phyloP scores from a whole-genome alignment of 2,888 invertebrate genomes.

The Adelphocoris suturalis region DNA sequence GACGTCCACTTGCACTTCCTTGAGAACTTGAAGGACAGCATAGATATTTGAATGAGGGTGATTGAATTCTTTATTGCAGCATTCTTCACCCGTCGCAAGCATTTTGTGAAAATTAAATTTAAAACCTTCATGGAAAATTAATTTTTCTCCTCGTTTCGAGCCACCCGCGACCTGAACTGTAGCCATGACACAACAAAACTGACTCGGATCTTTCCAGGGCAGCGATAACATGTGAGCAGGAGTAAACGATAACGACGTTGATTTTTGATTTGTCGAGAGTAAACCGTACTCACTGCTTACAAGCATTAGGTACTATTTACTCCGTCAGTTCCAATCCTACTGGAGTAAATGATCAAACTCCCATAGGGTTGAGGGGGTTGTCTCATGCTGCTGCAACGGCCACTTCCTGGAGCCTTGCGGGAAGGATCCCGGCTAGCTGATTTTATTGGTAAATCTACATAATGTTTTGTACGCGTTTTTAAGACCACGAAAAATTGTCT shows the following conservation, averaged over 20 bases:
- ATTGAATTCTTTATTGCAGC: no score
- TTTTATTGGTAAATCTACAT: no score
- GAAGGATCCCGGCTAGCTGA: no score
- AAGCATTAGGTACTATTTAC: conserved; percentile 31
- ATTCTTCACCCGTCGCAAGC: no score
- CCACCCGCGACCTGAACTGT: not conserved
- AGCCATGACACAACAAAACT: not conserved
- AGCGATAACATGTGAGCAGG: conserved; percentile 4
- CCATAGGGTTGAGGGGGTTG: not conserved
- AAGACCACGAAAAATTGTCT: no score
- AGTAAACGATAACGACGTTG: not conserved
- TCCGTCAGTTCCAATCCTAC: conserved; percentile 28
- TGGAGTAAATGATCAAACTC: conserved; percentile 26
- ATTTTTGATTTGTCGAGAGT: not conserved
- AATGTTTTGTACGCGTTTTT: no score
- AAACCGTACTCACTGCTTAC: not conserved
- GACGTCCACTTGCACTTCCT: no score
- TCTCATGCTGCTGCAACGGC: no score
- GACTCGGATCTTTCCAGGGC: conserved; percentile 5
- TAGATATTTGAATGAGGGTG: no score
- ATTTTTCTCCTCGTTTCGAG: not conserved
- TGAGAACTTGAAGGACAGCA: no score
- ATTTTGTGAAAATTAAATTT: no score
- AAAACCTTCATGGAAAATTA: not conserved
- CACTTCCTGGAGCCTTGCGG: no score